Evolutionary conservation across 2,888 invertebrate species (phyloP).

Genomic region (Diabrotica balteata): DNA sequence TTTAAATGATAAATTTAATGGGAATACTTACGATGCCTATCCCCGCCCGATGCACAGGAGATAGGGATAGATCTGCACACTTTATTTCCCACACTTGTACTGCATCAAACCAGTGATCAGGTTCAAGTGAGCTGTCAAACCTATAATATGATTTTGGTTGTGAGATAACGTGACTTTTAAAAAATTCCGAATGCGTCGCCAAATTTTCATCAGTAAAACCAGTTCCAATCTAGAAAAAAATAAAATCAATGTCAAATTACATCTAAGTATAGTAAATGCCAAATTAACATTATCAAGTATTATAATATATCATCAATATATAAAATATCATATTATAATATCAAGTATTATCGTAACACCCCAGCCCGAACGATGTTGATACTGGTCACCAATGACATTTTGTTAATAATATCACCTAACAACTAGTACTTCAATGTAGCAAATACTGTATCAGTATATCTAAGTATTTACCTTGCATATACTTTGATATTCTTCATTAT

Average conservation of each 20-base stretch:
- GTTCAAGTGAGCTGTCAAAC: conserved; percentile 74
- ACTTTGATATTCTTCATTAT: conserved; percentile 90
- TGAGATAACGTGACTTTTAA: conserved; percentile 78
- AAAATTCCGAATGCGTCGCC: conserved; percentile 74
- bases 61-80: conserved; percentile 94
- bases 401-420: no score
- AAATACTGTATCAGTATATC: neutral
- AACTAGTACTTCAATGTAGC: neutral
- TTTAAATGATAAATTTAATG: neutral
- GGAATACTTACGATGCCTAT: conserved; percentile 73
- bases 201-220: conserved; percentile 95
- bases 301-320: no score
- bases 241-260: conserved; percentile 12
- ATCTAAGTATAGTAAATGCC: no score
- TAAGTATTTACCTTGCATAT: conserved; percentile 78
- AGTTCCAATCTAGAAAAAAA: conserved; percentile 75
- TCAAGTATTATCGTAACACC: neutral
- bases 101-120: conserved; percentile 91
- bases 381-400: no score
- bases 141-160: conserved; percentile 81
- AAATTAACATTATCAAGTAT: no score
- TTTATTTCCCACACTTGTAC: conserved; percentile 79
- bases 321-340: no score
- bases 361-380: no score
- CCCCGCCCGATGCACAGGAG: conserved; percentile 92